Conservation (phyloP, 2,888 invertebrate species). For the Syrista parreyssii region DNA sequence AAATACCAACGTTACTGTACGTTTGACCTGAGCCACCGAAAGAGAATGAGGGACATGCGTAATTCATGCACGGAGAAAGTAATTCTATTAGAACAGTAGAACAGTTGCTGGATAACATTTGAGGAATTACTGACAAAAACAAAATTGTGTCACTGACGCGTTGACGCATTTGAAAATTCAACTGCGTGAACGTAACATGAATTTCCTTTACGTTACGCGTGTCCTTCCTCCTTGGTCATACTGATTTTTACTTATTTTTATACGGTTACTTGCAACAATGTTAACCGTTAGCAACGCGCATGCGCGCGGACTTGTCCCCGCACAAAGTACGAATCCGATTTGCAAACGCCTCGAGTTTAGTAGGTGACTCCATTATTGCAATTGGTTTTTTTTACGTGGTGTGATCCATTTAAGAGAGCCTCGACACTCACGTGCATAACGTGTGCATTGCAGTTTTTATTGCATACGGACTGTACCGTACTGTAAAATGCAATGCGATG, state of each 20-base stretch:
- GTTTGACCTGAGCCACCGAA: background rate
- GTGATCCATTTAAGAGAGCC: slow-evolving; percentile 22
- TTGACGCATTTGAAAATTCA: background rate
- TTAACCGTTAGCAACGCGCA: slow-evolving; percentile 33
- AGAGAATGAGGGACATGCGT: background rate
- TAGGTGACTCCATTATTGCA: slow-evolving; percentile 36
- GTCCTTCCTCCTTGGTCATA: background rate
- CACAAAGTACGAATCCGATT: slow-evolving; percentile 25
- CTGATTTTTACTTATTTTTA: background rate
- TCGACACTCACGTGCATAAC: slow-evolving; percentile 9
- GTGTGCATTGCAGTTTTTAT: background rate
- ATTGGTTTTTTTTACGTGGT: slow-evolving; percentile 20
- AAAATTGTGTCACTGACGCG: background rate
- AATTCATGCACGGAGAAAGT: background rate
- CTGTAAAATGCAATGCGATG: background rate
- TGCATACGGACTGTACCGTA: background rate
- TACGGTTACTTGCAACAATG: slow-evolving; percentile 18
- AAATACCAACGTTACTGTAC: background rate
- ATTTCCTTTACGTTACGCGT: background rate
- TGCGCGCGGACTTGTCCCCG: slow-evolving; percentile 9
- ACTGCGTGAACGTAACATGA: background rate
- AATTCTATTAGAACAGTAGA: background rate
- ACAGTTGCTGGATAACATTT: background rate
- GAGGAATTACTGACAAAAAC: background rate
- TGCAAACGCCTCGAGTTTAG: slow-evolving; percentile 39